Base-by-base conservation (phyloP, 2,888 invertebrate genomes). In the Brachypterus glaber region DNA sequence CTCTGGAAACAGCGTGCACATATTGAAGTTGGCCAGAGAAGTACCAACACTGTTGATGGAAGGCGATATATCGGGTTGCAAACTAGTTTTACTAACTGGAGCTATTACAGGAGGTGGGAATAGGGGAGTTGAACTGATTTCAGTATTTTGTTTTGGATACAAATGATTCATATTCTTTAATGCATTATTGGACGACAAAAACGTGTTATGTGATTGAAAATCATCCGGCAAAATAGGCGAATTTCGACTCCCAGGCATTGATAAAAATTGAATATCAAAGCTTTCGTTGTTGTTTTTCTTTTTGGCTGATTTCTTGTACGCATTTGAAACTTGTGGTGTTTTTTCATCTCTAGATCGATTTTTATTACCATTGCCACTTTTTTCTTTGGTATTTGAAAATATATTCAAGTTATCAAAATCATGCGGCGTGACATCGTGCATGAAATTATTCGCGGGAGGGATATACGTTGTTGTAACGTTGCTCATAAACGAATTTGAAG, bases 1-100 rank as follows among this genome's bases (percentile, higher is more conserved):
- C 69, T 87, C 87, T 2, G 87, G 87, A 61, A 86, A 86, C 53
- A 87, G 83, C 1, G 86, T 80, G 54, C 84, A 84, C 27, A 87
- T 68, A 64, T 86, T 86, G 57, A 87, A 87, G 60, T 86, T 87
- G 1, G 85, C 81, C 21, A 79, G 62, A 37, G 73, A 71, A 3
- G 70, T 72, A 24, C 73, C 71, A 8, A 52, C 57, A 14, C 56
- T 52, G 39, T 55, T 58, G 15, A 54, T 52, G 5, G 59, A 51
- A 3, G 61, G 57, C 1, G 62, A 55, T 27, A 59, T 52, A 36
- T 64, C 62, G 1, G 61, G 55, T 38, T 60, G 61, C 11, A 58
- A 51, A 26, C 44, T 49, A 39, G 39, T 48, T 37, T 46, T 43
- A n/a, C 40, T 38, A 15, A 18, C 35, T 11, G 48, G 46, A n/a